Conservation (phyloP, 2,888 invertebrate species). For the Neoascia interrupta region DNA sequence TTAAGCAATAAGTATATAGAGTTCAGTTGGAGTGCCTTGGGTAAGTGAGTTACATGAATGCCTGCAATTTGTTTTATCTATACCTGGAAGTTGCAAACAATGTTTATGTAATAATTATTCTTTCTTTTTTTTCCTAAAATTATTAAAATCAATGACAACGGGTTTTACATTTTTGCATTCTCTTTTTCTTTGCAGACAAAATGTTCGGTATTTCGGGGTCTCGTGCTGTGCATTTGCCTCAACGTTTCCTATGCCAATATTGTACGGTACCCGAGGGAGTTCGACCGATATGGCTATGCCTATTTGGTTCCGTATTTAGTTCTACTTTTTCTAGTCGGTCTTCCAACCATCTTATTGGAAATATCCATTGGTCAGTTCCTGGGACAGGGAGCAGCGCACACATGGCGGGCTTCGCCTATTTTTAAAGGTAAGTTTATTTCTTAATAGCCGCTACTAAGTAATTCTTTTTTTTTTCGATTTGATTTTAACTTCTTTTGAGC, state of each 20-base stretch:
- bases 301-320: slow-evolving; percentile 79
- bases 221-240: slow-evolving; percentile 79
- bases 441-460: no score
- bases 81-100: no score
- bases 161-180: no score
- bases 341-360: slow-evolving; percentile 79
- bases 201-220: slow-evolving; percentile 79
- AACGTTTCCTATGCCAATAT: slow-evolving; percentile 79
- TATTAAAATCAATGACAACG: slow-evolving; percentile 9
- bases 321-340: slow-evolving; percentile 79
- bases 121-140: background rate
- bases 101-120: background rate
- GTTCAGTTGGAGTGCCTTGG: slow-evolving; percentile 12
- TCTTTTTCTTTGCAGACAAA: slow-evolving; percentile 76
- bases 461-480: no score
- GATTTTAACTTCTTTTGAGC: no score
- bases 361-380: slow-evolving; percentile 79
- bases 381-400: slow-evolving; percentile 79
- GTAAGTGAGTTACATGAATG: background rate
- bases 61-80: background rate
- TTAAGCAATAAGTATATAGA: slow-evolving; percentile 16
- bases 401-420: slow-evolving; percentile 79
- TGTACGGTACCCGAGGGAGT: slow-evolving; percentile 79
- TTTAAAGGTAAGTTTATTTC: slow-evolving; percentile 78
- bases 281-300: slow-evolving; percentile 78